Conservation (phyloP, 2,113 vertebrate genomes). For the Ceratotherium simum region DNA sequence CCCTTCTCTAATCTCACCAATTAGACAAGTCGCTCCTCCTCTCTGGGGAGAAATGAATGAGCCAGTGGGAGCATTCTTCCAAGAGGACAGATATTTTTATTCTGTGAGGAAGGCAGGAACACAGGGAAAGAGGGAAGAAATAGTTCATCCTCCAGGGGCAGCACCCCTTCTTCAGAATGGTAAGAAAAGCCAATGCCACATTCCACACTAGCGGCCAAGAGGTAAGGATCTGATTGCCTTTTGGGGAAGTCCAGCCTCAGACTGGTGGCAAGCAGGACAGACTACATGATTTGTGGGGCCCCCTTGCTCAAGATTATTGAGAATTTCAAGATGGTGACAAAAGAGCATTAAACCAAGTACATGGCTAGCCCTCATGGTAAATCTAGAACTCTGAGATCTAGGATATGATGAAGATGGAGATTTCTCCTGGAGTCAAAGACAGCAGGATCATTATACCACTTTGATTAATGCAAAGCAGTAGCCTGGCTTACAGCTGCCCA, state of each 20-base stretch:
- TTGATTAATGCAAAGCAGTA: not conserved
- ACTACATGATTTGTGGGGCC: accelerated
- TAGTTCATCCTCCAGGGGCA: not conserved
- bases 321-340: not conserved
- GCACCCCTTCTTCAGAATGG: not conserved
- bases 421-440: not conserved
- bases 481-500: too few species aligned
- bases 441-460: not conserved
- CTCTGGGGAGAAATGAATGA: not conserved
- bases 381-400: not conserved
- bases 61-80: not conserved
- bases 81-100: not conserved
- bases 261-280: not conserved
- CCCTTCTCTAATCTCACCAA: not conserved
- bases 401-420: not conserved
- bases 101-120: not conserved
- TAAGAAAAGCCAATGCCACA: not conserved
- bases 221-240: not conserved
- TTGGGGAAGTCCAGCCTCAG: not conserved
- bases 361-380: too few species aligned
- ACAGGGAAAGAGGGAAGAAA: not conserved
- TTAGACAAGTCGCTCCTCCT: not conserved
- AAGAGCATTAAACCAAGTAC: not conserved
- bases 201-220: not conserved
- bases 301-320: not conserved